Percentiles rank a stretch among this genome's conserved stretches.
Conservation (phyloP, 1,140 invertebrate genomes). For the Drosophila neocordata region DNA sequence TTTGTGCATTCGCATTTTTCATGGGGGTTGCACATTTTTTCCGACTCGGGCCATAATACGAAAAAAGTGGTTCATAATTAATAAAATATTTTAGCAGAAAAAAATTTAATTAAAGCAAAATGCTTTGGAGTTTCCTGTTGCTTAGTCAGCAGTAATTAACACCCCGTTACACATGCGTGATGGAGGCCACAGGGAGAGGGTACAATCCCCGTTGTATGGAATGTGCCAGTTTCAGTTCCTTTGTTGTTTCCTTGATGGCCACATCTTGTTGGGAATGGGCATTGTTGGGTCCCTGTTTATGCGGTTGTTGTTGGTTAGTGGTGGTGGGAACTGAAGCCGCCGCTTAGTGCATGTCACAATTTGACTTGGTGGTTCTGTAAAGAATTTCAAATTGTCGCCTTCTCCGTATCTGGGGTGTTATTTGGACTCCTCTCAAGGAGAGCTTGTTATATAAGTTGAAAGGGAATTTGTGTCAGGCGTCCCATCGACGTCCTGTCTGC, state of each 20-base stretch:
- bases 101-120: constrained; percentile 59
- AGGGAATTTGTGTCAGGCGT: constrained; percentile 53
- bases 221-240: constrained; percentile 37
- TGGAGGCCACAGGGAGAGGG: constrained; percentile 14
- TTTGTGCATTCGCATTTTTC: constrained; percentile 1
- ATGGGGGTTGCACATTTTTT: constrained; percentile 1
- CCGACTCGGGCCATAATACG: background rate
- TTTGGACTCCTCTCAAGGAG: constrained; percentile 10
- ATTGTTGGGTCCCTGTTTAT: constrained; percentile 21
- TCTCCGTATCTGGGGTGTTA: constrained; percentile 25
- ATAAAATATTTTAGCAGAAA: constrained; percentile 44
- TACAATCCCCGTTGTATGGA: background rate
- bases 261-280: constrained; percentile 21
- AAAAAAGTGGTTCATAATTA: constrained; percentile 31
- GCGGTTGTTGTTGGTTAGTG: too few species aligned
- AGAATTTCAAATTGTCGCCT: constrained; percentile 51
- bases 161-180: constrained; percentile 44
- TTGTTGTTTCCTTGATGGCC: constrained; percentile 34
- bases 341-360: constrained; percentile 52
- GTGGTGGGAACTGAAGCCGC: background rate
- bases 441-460: constrained; percentile 49
- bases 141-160: constrained; percentile 48
- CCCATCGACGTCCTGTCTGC: constrained; percentile 22
- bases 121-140: constrained; percentile 44
- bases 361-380: constrained; percentile 42